These are phyloP conservation scores for Pangasius larnaudii DNA, from an alignment of 2,797 vertebrate species.

Conservation along the genomic window DNA sequence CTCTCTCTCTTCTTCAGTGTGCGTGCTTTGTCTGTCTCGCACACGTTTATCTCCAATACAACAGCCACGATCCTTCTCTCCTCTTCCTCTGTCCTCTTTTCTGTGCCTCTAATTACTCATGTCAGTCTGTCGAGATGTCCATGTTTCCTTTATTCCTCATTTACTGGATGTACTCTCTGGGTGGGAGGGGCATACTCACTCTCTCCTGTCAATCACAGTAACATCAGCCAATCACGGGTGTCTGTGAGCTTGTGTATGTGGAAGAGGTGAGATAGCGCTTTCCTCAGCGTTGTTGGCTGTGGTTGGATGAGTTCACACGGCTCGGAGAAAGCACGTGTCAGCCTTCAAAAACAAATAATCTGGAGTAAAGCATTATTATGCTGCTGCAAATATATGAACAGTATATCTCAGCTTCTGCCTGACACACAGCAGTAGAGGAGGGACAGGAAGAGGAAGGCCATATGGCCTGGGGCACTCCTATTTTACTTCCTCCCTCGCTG, in stretches of 20 bases:
- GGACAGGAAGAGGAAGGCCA: slow-evolving; percentile 58
- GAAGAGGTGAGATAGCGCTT: not conserved
- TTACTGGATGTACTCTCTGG: not conserved
- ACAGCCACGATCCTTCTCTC: slow-evolving; percentile 14
- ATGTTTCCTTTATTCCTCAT: slow-evolving; percentile 5
- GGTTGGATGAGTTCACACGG: not conserved
- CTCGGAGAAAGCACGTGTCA: not conserved
- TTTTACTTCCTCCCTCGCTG: slow-evolving; percentile 30
- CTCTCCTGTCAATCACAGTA: not conserved
- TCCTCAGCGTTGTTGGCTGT: too few species aligned
- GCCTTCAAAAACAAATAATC: not conserved
- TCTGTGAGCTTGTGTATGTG: not conserved
- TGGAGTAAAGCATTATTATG: not conserved
- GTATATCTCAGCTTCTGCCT: not conserved
- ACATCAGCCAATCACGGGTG: not conserved
- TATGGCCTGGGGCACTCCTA: slow-evolving; percentile 60
- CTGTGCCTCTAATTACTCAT: not conserved
- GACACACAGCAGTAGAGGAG: not conserved
- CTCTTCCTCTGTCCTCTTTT: not conserved
- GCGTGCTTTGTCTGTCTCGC: slow-evolving; percentile 28
- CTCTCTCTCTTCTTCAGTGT: slow-evolving; percentile 2
- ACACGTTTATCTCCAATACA: slow-evolving; percentile 40
- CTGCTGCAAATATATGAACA: not conserved
- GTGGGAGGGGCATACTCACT: too few species aligned
- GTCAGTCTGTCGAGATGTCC: not conserved